Conservation (phyloP, 2,888 invertebrate species). For the Plagiodera versicolora region DNA sequence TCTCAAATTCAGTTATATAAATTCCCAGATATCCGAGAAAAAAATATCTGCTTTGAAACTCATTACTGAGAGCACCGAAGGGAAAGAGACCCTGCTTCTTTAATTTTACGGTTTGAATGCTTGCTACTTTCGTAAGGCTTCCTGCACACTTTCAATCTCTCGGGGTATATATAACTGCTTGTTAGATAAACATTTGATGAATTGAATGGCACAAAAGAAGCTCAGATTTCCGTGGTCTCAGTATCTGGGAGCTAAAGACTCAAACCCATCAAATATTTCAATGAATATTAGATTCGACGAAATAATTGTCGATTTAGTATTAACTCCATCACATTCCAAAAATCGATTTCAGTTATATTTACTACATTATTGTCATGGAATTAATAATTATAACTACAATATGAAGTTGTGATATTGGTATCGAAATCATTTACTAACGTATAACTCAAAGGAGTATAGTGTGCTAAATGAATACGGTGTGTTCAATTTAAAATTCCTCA, state of each 20-base stretch:
- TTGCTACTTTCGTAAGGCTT: slow-evolving; percentile 10
- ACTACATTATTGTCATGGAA: no score
- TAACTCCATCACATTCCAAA: no score
- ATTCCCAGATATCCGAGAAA: background rate
- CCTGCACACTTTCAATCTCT: slow-evolving; percentile 19
- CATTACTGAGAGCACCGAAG: slow-evolving; percentile 9
- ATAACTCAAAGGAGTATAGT: no score
- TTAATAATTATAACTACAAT: no score
- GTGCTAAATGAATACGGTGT: no score
- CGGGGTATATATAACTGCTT: slow-evolving; percentile 9
- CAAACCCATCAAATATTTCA: background rate
- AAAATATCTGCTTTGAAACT: slow-evolving; percentile 11
- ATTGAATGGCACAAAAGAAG: slow-evolving; percentile 5
- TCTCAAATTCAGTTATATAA: background rate
- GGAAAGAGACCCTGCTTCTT: slow-evolving; percentile 11
- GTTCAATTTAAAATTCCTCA: no score
- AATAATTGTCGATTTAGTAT: no score
- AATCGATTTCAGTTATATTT: no score
- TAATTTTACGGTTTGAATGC: slow-evolving; percentile 22
- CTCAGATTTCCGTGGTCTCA: background rate
- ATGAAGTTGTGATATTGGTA: no score
- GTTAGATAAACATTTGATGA: slow-evolving; percentile 11
- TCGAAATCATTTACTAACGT: no score
- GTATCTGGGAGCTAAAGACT: background rate
- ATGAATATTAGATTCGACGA: background rate